Percentiles rank a stretch among this genome's conserved stretches.
phyloP scores from a whole-genome alignment of 2,113 vertebrate genomes.

The Gulo gulo region DNA sequence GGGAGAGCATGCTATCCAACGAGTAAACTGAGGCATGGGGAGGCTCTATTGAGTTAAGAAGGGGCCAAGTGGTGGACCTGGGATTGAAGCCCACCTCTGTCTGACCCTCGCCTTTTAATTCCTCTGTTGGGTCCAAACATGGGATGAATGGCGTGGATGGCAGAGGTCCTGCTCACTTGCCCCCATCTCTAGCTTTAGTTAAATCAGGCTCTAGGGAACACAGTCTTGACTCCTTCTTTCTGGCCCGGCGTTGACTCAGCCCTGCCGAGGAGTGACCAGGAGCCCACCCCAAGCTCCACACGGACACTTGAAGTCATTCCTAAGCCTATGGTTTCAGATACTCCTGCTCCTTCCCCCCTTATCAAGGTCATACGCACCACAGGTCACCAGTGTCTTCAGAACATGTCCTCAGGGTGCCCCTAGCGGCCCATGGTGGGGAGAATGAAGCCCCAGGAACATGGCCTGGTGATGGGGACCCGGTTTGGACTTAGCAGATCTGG shows the following conservation, averaged over 20 bases:
- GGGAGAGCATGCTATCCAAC: too few species aligned
- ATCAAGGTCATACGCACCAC: not conserved
- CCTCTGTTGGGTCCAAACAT: accelerated
- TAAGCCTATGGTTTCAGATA: not conserved
- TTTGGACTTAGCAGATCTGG: accelerated
- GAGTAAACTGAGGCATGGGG: not conserved
- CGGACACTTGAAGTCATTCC: not conserved
- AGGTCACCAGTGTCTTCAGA: not conserved
- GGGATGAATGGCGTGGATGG: not conserved
- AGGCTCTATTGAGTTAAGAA: not conserved
- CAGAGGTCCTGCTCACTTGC: not conserved
- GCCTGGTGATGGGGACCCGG: too few species aligned
- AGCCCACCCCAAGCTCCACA: accelerated
- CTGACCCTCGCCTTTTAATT: not conserved
- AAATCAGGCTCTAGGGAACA: not conserved
- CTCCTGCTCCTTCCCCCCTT: accelerated
- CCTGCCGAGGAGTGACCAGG: not conserved
- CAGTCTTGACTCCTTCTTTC: not conserved
- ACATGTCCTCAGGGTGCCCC: not conserved
- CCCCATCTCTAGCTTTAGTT: accelerated
- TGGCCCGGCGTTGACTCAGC: accelerated
- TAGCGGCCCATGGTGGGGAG: not conserved
- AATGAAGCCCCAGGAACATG: accelerated
- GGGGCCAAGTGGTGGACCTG: not conserved
- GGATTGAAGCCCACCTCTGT: accelerated